Evolutionary conservation across 2,797 vertebrate genomes (phyloP), one percentile per base, ranked within the genome.

Genomic region (Sarcoramphus papa): DNA sequence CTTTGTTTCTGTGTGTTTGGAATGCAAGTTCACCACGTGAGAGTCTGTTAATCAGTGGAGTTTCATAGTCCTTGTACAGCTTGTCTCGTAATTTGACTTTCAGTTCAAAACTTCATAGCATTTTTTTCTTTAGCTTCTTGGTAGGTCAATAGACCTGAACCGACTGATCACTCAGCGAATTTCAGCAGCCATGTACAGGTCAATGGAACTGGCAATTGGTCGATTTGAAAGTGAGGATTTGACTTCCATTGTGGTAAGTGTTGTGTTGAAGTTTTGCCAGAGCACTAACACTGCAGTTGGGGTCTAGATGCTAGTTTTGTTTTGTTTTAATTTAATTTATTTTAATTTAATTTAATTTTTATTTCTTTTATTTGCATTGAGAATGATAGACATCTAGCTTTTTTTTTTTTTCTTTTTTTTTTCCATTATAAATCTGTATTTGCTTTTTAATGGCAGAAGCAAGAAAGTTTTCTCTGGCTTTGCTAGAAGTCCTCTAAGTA

Each of bases 151-250:
- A 41, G 99, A 99, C 95, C 98, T 99, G 92, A 99, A 99, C 96
- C 98, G 99, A 2, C 98, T 99, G 91, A 99, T 99, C 95, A 99
- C 99, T 10, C 99, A 99, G 98, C 98, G 99, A 41, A 98, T 99
- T 70, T 99, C 99, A 0, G 98, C 99, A 16, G 99, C 99, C 24
- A 98, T 99, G 95, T 98, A 99, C 96, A 99, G 98, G 92, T 99
- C 99, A 24, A 97, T 99, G 79, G 99, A 99, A 69, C 96, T 99
- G 92, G 99, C 99, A 54, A 99, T 99, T 60, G 98, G 99, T 54
- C 98, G 99, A 28, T 99, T 99, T 22, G 99, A 99, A 96, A 99
- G 99, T 56, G 99, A 99, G 97, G 99, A 99, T 95, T 98, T 99
- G 96, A 99, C 99, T 14, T 99, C 99, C 23, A 99, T 99, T 84